Evolutionary conservation across 2,888 invertebrate species (phyloP), one percentile per base, ranked within the genome.

Genomic region (Pachymerium ferrugineum): DNA sequence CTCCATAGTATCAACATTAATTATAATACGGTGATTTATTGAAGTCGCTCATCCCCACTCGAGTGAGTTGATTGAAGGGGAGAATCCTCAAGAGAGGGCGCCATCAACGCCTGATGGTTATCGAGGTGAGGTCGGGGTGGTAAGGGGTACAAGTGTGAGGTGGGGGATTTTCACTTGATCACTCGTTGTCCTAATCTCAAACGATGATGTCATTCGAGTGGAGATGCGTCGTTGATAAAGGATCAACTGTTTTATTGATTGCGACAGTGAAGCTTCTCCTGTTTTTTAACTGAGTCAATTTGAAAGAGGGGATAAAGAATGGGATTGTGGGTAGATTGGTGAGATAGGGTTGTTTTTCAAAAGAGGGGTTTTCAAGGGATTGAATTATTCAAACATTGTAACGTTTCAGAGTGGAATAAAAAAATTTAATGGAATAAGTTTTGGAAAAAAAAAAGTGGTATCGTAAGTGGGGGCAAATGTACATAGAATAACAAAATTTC

Each of bases 11-110:
- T 42, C 42, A 42, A 14, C 42, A 42, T 42, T 42, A 42, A 42
- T 42, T 42, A 42, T 42, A 42, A 42, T 42, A 42, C 42, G 42
- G 42, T 42, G 42, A 42, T 42, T 42, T 42, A 42, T 42, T 42
- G 42, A 42, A 42, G 42, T 16, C 3, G 6, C 42, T 42, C 42
- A 42, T 42, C 42, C 42, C 42, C 42, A 42, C 42, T 42, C 42
- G 42, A 42, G 42, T 42, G 42, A 42, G 42, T 42, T 42, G 42
- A 42, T 42, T 42, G 42, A 42, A 42, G 42, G 42, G 42, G 42
- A 42, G n/a, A 33, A 42, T 42, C 14, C 42, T 42, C 42, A 16
- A 42, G 42, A 42, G 42, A 42, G 42, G 42, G 42, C 42, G 42
- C 42, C 42, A 42, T 42, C 42, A 42, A 42, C 42, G 42, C 42